Percentiles rank a stretch among this genome's conserved stretches.
These are phyloP conservation scores for Tenthredo mesomela DNA, from an alignment of 2,888 invertebrate species.

Conservation along the genomic window DNA sequence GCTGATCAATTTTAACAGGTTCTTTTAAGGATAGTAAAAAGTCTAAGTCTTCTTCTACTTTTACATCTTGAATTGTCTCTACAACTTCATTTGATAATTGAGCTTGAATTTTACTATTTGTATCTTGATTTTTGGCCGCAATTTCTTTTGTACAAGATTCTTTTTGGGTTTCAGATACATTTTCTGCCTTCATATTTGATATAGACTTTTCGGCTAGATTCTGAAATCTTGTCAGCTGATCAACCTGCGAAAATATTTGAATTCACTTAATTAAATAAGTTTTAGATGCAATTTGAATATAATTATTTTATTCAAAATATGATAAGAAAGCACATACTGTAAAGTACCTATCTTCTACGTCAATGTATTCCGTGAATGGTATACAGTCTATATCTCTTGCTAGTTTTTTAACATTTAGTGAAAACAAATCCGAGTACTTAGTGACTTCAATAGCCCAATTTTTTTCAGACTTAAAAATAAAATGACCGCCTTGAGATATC, in stretches of 20 bases:
- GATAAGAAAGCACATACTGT: conserved; percentile 66
- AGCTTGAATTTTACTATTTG: neutral
- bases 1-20: conserved; percentile 60
- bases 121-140: neutral
- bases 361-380: conserved; percentile 78
- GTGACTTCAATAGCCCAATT: conserved; percentile 76
- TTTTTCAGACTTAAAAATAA: conserved; percentile 78
- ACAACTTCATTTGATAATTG: conserved; percentile 18
- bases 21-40: conserved; percentile 70
- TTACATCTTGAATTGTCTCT: conserved; percentile 28
- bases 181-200: conserved; percentile 54
- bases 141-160: neutral
- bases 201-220: conserved; percentile 61
- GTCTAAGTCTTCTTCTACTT: conserved; percentile 69
- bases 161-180: neutral
- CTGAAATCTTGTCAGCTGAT: conserved; percentile 66
- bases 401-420: conserved; percentile 75
- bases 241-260: conserved; percentile 61
- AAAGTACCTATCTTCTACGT: conserved; percentile 75
- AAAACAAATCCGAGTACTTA: conserved; percentile 76
- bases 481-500: conserved; percentile 73
- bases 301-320: neutral
- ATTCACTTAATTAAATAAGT: neutral
- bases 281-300: neutral
- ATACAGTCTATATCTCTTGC: conserved; percentile 77